Base-by-base conservation (phyloP, 2,797 vertebrate genomes). In the Sebastes minor region DNA sequence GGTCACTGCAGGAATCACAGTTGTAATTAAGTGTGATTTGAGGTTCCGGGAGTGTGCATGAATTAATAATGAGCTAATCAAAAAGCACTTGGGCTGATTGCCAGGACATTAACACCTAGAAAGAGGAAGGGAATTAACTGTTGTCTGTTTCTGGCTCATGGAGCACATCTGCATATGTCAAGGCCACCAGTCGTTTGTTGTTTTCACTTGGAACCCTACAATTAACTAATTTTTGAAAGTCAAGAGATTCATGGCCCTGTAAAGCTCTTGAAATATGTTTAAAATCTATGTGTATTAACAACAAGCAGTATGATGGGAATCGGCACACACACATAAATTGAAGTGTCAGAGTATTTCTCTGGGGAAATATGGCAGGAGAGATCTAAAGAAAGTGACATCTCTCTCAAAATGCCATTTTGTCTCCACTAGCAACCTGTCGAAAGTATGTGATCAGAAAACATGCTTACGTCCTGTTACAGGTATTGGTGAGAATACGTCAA, bases 21-120 rank as follows among this genome's bases (percentile, higher is more conserved):
- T 87, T 87, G 90, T 94, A 95, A 95, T 95, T 95, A 95, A 94
- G 92, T 91, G 90, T 88, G 92, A 94, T 95, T 95, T 91, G 87
- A 92, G 87, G 88, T 94, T 92, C 89, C 33, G 63, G 81, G 89
- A 89, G 80, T 91, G 91, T 91, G 89, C 89, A 93, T 95, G 93
- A 93, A 95, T 94, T 94, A 95, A 93, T 95, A 93, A 95, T 94
- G 91, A 94, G 88, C 91, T 91, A 93, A 95, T 95, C 90, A 94
- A 93, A 92, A 95, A 89, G 84, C 92, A 95, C 92, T 94, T 88
- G 86, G 80, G 86, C 87, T 94, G 90, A 93, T 93, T 93, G 87
- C 88, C 79, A 83, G 76, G 76, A 85, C 88, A 85, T 91, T 93
- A 89, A 90, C 89, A 89, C 89, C 86, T 82, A 80, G 71, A 76